phyloP scores from a whole-genome alignment of 2,113 vertebrate species.

The Cricetomys ansorgei region DNA sequence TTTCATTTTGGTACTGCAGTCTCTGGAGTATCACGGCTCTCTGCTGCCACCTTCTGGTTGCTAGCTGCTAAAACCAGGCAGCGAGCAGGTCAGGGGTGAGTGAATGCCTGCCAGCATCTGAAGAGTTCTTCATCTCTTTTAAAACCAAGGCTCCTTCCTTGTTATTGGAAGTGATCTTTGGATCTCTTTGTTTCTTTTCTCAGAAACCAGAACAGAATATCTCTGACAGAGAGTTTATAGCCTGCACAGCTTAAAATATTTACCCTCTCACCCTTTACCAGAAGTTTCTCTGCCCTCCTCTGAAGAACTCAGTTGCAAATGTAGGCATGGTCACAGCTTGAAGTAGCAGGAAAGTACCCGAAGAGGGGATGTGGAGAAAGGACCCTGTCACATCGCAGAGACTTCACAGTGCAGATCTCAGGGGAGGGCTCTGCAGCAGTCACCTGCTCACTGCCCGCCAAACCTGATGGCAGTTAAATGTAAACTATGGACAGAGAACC shows the following conservation, averaged over 20 bases:
- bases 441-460: neutral
- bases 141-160: neutral
- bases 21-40: constrained; percentile 47
- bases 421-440: too few relatives aligned
- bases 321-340: neutral
- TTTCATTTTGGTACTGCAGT: neutral
- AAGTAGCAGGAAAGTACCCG: neutral
- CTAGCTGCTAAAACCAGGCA: constrained; percentile 40
- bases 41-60: constrained; percentile 79
- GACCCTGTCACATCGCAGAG: neutral
- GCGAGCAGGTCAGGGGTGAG: neutral
- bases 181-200: neutral
- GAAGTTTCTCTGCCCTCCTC: neutral
- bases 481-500: neutral
- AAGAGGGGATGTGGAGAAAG: neutral
- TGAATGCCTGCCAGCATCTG: neutral
- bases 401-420: too few relatives aligned
- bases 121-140: neutral
- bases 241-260: neutral
- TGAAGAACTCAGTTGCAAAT: neutral
- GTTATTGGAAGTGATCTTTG: neutral
- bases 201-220: neutral
- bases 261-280: neutral
- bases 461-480: neutral
- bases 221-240: neutral